Evolutionary conservation across 2,113 vertebrate genomes (phyloP).

Genomic region (Pyxicephalus adspersus): DNA sequence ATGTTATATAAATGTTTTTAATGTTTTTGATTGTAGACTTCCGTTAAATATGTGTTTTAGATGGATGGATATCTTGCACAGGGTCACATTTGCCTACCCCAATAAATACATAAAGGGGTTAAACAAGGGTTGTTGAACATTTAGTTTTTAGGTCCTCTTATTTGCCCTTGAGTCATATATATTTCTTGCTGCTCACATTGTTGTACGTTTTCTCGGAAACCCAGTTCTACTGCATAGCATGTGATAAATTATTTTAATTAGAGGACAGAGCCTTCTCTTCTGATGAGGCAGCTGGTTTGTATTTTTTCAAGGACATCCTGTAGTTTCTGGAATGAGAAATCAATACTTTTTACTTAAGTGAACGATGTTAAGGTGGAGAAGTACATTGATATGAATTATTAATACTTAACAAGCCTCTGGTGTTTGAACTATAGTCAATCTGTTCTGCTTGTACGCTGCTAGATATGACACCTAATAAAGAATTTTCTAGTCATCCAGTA

Average conservation of each 20-base stretch:
- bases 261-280: neutral
- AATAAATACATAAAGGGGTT: too few relatives aligned
- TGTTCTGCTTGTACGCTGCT: neutral
- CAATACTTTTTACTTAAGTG: neutral
- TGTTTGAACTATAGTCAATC: neutral
- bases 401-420: neutral
- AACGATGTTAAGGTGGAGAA: slow-evolving; percentile 1
- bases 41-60: too few relatives aligned
- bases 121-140: too few relatives aligned
- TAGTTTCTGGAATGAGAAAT: slow-evolving; percentile 8
- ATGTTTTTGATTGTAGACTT: too few relatives aligned
- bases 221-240: too few relatives aligned
- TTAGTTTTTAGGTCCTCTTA: too few relatives aligned
- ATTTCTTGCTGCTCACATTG: too few relatives aligned
- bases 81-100: too few relatives aligned
- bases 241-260: neutral
- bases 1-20: too few relatives aligned
- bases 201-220: neutral
- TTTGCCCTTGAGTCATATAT: too few relatives aligned
- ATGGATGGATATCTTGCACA: too few relatives aligned
- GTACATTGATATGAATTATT: neutral
- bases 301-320: neutral
- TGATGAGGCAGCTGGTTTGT: neutral
- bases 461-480: neutral
- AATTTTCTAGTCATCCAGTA: neutral